Evolutionary conservation across 2,888 invertebrate genomes (phyloP), one percentile per base, ranked within the genome.

Genomic region (Tridacna gigas): DNA sequence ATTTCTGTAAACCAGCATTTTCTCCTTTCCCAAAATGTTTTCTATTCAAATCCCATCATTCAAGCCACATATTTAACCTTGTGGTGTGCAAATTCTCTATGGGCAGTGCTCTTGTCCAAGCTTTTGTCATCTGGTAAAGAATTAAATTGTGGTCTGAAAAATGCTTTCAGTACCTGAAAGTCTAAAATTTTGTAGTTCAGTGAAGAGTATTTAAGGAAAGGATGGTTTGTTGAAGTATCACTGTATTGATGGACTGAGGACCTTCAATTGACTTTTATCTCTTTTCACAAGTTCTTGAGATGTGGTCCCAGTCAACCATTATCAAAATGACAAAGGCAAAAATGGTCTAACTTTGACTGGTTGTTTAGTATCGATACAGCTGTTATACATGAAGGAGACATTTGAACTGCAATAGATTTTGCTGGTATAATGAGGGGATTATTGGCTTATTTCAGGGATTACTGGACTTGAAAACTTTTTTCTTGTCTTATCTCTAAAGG

Each of bases 261-360:
- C 71, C 51, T 71, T 71, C 71, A 48, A 71, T 51, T 71, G 71
- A 71, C 71, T 71, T 48, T 71, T 71, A 71, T 71, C 71, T 71
- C 71, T 71, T 71, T 71, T 71, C 71, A 71, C 71, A 47, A 47
- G 25, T 71, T 71, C 71, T 51, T 51, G 71, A 5, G 48, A 71
- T 71, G 51, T 51, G 63, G 37, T 75, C 75, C 63, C 75, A 7
- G 45, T 63, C 75, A 75, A 75, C 45, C 63, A 61, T 63, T 63
- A 75, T 75, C 75, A 63, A 20, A 75, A 18, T 20, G n/a, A 25
- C 45, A 45, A 65, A 37, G 28, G 61, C 63, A 45, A 47, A 25
- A 75, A n/a, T 18, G 20, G 12, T 13, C n/a, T 71, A 71, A n/a
- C 22, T 51, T 12, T 15, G 20, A 13, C 13, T 22, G n/a, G 25